Base-by-base conservation (phyloP, 2,113 vertebrate genomes). In the Electrona antarctica region DNA sequence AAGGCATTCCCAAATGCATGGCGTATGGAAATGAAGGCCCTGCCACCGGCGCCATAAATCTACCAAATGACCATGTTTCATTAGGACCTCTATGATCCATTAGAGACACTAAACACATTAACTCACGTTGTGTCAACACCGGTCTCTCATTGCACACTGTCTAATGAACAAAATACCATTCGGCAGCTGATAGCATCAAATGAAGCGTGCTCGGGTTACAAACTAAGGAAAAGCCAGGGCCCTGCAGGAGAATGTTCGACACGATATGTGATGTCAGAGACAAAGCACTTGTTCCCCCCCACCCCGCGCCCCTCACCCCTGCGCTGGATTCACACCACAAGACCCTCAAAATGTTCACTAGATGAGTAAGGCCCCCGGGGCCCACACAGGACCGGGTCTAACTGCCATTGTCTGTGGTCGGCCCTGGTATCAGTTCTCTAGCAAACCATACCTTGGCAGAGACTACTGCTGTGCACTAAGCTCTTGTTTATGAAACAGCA, bases 21-120 rank as follows among this genome's bases (percentile, higher is more conserved):
- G 73, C 75, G 76, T 80, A 91, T 90, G 87, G 75, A 88, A 91
- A 90, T 82, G 70, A 87, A 73, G 65, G 76, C 69, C 83, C 81
- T 80, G 71, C 78, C 78, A 77, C 84, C 83, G 79, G 87, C 72
- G 51, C 76, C 79, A 88, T 90, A 90, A 91, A 92, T 90, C 88
- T 91, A 85, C 67, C 74, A 78, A 86, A 86, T 86, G 88, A 83
- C 85, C 80, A 81, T 85, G 79, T 92, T 91, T 91, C 88, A 92
- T 92, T 91, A 90, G 80, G 76, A 88, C 86, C 84, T 87, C 88
- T 76, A 81, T 80, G 80, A 92, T 86, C 84, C 88, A 91, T 92
- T 92, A 91, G 85, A 88, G 75, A 82, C 85, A 78, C 88, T 85
- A 91, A 92, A 92, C 90, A 91, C 89, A 92, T 91, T 85, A 91